phyloP scores from a whole-genome alignment of 1,140 invertebrate genomes.

The Bombus breviceps region DNA sequence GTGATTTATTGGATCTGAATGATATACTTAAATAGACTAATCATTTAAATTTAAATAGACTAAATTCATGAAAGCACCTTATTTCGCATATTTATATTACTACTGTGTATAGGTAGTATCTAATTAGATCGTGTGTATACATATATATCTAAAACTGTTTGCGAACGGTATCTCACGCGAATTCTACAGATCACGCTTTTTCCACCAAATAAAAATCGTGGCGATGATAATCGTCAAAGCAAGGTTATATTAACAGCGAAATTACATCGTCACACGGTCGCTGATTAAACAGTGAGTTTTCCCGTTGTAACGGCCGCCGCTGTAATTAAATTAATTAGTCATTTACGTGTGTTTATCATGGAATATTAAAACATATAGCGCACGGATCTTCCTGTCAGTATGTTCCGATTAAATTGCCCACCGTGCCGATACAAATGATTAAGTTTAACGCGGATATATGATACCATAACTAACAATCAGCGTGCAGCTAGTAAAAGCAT shows the following conservation, averaged over 20 bases:
- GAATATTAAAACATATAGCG: slow-evolving; percentile 12
- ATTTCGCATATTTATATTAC: too few relatives aligned
- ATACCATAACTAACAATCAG: slow-evolving; percentile 27
- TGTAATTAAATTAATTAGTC: slow-evolving; percentile 53
- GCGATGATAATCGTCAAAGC: neutral
- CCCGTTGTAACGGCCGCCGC: neutral
- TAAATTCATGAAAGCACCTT: too few relatives aligned
- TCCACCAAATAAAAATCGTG: neutral
- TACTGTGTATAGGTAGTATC: too few relatives aligned
- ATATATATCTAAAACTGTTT: too few relatives aligned
- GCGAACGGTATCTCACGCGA: neutral
- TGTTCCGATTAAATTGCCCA: slow-evolving; percentile 45
- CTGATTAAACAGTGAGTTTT: slow-evolving; percentile 35
- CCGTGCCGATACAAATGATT: slow-evolving; percentile 39
- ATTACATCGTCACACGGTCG: neutral
- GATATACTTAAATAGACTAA: too few relatives aligned
- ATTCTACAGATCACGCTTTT: neutral
- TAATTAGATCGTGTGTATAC: too few relatives aligned
- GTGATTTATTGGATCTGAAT: too few relatives aligned
- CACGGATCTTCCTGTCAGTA: slow-evolving; percentile 25
- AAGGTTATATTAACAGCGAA: neutral
- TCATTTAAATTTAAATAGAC: too few relatives aligned
- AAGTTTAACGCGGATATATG: slow-evolving; percentile 24
- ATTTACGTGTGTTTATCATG: slow-evolving; percentile 29
- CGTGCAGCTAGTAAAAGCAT: slow-evolving; percentile 7